These are phyloP conservation scores for Aurelia aurita DNA, from an alignment of 30 jellyfish, hydroid and myxozoan genomes.

Conservation along the genomic window DNA sequence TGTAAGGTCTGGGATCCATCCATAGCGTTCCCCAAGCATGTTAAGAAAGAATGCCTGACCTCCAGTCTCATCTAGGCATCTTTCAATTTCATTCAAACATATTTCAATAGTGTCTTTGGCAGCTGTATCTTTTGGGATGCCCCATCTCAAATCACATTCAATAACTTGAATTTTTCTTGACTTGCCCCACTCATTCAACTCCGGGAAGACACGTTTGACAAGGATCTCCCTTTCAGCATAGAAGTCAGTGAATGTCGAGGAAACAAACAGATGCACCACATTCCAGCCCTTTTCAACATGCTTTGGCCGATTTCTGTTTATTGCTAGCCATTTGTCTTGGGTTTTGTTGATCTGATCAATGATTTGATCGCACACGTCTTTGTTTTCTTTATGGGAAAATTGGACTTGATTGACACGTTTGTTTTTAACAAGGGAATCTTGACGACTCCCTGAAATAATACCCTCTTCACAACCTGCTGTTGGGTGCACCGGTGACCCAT, in stretches of 20 bases:
- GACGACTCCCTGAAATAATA: too few species aligned
- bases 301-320: constrained; percentile 24
- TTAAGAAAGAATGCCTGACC: constrained; percentile 91
- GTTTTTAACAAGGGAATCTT: too few species aligned
- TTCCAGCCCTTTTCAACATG: constrained; percentile 64
- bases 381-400: too few species aligned
- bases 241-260: constrained; percentile 93
- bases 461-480: too few species aligned
- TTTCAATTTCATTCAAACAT: constrained; percentile 79
- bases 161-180: constrained; percentile 61
- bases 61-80: constrained; percentile 79
- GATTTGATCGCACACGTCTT: too few species aligned
- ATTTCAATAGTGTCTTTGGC: constrained; percentile 76
- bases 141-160: constrained; percentile 98
- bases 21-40: constrained; percentile 89
- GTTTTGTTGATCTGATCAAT: constrained; percentile 10
- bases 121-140: constrained; percentile 89
- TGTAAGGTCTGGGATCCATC: constrained; percentile 79
- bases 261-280: constrained; percentile 77
- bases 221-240: constrained; percentile 86
- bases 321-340: constrained; percentile 13
- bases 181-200: constrained; percentile 80
- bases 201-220: constrained; percentile 83
- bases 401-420: too few species aligned
- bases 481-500: too few species aligned